These are phyloP conservation scores for Pseudotriccus pelzelni DNA, from an alignment of 2,797 vertebrate genomes.

Conservation along the genomic window DNA sequence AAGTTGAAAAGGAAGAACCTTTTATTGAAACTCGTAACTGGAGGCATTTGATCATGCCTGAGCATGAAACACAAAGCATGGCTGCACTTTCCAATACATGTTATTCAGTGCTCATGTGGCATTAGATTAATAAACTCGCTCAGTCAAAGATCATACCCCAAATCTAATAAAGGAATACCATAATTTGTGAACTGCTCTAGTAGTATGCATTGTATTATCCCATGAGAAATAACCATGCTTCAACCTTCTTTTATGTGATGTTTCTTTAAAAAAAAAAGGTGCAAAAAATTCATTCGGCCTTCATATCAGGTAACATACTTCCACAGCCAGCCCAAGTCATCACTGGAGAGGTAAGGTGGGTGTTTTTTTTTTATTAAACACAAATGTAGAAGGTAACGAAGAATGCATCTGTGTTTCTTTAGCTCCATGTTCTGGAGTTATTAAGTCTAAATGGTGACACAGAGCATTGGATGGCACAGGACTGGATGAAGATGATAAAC, in stretches of 20 bases:
- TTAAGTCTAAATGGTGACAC: background rate
- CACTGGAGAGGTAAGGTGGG: background rate
- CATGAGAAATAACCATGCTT: background rate
- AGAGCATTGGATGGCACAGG: too few relatives aligned
- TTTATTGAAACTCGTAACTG: background rate
- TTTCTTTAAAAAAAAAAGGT: background rate
- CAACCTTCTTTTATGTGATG: background rate
- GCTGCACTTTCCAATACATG: background rate
- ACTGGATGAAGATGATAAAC: background rate
- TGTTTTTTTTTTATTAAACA: background rate
- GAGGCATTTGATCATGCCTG: background rate
- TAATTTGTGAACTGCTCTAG: background rate
- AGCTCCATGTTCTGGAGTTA: background rate
- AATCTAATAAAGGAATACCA: background rate
- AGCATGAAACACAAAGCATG: background rate
- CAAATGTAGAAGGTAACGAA: background rate
- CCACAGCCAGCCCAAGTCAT: background rate
- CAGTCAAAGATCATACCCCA: background rate
- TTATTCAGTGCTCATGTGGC: background rate
- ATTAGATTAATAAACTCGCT: background rate
- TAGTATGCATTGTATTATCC: background rate
- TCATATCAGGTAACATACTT: background rate
- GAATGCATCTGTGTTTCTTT: background rate
- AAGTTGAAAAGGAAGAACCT: background rate
- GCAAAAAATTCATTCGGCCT: background rate